Base-by-base conservation (phyloP, 1,140 invertebrate species). In the Semibalanus balanoides region DNA sequence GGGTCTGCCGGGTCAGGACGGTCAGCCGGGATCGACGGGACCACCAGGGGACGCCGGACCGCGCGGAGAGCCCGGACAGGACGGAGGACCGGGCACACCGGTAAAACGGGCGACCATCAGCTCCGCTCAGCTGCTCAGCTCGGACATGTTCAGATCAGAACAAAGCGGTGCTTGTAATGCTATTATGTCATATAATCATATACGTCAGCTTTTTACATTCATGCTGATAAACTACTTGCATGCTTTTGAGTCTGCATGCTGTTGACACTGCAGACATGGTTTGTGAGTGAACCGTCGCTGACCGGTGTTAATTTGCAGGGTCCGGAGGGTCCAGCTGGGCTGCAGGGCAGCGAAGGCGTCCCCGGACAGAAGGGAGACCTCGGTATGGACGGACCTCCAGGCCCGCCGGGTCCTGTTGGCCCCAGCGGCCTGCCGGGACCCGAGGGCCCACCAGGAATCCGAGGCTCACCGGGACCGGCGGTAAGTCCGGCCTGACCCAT, bases 281-380 rank as follows among this genome's bases (percentile, higher is more conserved):
- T n/a, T n/a, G n/a, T n/a, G n/a, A n/a, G n/a, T n/a, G n/a, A n/a
- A n/a, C n/a, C n/a, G 35, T 17, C 35, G 35, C 35, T 40, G 35
- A 40, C 35, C 35, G 35, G 5, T 7, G 35, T 40, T 17, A 5
- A 17, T 22, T 64, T 64, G 28, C 76, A 83, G 82, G 90, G 90
- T n/a, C 82, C 87, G 14, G 87, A 89, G 83, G 91, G 91, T 22
- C 85, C 87, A 75, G 88, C 90, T 19, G 90, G 90, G 31, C 69
- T 83, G 51, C 90, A 92, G 86, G 91, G 91, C 19, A 88, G 83
- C 78, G 84, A 88, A 27, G 91, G 91, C 0, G 78, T 86, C 25
- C 85, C 88, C 14, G 91, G 91, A 1, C 88, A 89, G 74, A 91
- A 90, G 79, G 91, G 91, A 31, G 90, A 91, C 77, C 83, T 83